phyloP scores from a whole-genome alignment of 2,797 vertebrate species.

The Hephaestus fuliginosus region DNA sequence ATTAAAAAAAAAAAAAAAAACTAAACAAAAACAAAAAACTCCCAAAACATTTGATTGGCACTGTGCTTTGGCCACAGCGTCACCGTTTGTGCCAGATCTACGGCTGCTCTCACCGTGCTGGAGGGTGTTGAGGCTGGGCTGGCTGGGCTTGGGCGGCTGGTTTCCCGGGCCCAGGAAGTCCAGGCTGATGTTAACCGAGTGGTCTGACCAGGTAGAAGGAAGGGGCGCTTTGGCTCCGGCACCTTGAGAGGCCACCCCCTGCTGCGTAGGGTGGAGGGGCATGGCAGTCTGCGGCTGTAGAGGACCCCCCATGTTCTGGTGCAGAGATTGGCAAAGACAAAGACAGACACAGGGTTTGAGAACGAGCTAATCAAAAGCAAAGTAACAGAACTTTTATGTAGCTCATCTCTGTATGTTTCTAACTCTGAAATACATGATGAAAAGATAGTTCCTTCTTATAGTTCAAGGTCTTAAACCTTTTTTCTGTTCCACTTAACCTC shows the following conservation, averaged over 20 bases:
- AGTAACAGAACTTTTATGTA: too few relatives aligned
- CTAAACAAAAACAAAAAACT: too few relatives aligned
- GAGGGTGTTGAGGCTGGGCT: constrained; percentile 95
- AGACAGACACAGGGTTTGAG: constrained; percentile 12
- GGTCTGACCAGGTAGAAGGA: constrained; percentile 97
- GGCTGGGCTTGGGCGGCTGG: constrained; percentile 93
- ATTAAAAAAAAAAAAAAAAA: not conserved
- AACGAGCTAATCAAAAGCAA: constrained; percentile 19
- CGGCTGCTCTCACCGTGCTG: constrained; percentile 90
- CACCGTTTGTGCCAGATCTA: not conserved
- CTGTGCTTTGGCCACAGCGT: not conserved
- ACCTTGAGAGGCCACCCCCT: constrained; percentile 87
- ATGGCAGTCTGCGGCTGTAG: constrained; percentile 89
- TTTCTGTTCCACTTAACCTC: constrained; percentile 59
- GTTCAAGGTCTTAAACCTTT: constrained; percentile 36
- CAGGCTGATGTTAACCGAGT: constrained; percentile 96
- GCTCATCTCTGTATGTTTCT: too few relatives aligned
- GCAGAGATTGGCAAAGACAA: constrained; percentile 86
- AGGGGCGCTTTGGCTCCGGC: constrained; percentile 88
- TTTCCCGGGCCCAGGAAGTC: constrained; percentile 95
- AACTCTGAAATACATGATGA: constrained; percentile 21
- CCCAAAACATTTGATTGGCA: not conserved
- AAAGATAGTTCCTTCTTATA: constrained; percentile 34
- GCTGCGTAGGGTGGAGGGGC: constrained; percentile 87
- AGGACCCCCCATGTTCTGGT: constrained; percentile 87